These are phyloP conservation scores for Gallinago stenura DNA, from an alignment of 2,797 vertebrate species.

Conservation along the genomic window DNA sequence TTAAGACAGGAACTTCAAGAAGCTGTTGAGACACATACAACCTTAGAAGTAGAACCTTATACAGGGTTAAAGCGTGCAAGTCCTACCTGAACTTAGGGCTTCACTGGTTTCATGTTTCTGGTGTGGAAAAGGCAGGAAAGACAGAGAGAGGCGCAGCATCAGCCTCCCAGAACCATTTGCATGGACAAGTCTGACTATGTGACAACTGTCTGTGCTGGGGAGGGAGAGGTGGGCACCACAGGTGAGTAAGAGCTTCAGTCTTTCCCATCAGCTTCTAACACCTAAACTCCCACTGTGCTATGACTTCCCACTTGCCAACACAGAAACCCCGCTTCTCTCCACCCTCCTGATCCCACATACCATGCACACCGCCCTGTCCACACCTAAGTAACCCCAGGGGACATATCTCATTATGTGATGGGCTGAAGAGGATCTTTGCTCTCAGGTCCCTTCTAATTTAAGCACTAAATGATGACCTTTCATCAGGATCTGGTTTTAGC, in stretches of 20 bases:
- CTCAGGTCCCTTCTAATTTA: not conserved
- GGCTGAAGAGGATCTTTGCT: not conserved
- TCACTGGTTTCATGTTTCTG: not conserved
- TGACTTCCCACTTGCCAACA: not conserved
- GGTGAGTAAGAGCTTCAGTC: not conserved
- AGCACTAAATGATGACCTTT: not conserved
- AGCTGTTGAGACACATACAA: not conserved
- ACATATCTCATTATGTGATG: fast-evolving
- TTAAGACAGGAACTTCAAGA: not conserved
- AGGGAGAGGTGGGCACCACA: not conserved
- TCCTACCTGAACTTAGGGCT: not conserved
- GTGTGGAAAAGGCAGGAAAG: not conserved
- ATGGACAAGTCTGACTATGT: not conserved
- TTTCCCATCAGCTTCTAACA: not conserved
- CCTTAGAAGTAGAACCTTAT: not conserved
- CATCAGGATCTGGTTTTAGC: not conserved
- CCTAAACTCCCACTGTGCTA: not conserved
- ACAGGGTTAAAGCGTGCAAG: not conserved
- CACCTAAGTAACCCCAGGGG: not conserved
- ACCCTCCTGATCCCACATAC: not conserved
- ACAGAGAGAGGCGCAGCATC: not conserved
- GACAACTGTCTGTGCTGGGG: not conserved
- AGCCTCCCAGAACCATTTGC: not conserved
- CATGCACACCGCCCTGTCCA: not conserved
- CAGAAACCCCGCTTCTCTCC: not conserved